These are phyloP conservation scores for Athrips mouffetella DNA, from an alignment of 2,888 invertebrate genomes.

Conservation along the genomic window DNA sequence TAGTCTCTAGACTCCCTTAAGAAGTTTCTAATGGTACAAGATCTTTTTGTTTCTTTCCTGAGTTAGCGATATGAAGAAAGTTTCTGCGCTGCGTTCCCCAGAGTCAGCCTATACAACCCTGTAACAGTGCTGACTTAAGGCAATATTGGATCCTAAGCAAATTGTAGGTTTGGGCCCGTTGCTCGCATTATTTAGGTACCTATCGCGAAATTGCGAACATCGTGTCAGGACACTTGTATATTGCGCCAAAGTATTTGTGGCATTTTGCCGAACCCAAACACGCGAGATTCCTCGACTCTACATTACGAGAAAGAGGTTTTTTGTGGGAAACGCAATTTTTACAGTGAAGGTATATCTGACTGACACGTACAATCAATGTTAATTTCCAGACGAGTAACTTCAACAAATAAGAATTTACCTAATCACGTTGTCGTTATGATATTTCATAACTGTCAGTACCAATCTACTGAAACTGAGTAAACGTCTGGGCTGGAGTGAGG, in stretches of 20 bases:
- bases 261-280: constrained; percentile 27
- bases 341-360: not conserved
- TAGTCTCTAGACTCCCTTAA: not conserved
- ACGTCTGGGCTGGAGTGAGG: not conserved
- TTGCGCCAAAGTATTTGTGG: constrained; percentile 38
- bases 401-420: too few species aligned
- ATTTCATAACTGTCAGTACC: constrained; percentile 10
- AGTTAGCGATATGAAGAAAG: constrained; percentile 11
- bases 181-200: constrained; percentile 55
- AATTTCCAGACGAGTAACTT: too few species aligned
- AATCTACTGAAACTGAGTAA: constrained; percentile 7
- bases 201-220: constrained; percentile 47
- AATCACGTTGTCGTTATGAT: constrained; percentile 11
- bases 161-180: constrained; percentile 46
- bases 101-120: not conserved
- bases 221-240: constrained; percentile 41
- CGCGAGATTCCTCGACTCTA: constrained; percentile 20
- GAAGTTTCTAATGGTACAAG: constrained; percentile 2
- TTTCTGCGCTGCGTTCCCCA: constrained; percentile 2
- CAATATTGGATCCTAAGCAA: constrained; percentile 47
- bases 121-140: constrained; percentile 4
- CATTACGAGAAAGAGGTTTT: not conserved
- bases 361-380: too few species aligned
- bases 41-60: constrained; percentile 5
- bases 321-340: constrained; percentile 3